Percentiles rank a stretch among this genome's conserved stretches.
Evolutionary conservation across 2,888 invertebrate species (phyloP).

Genomic region (Ecdyonurus torrentis): DNA sequence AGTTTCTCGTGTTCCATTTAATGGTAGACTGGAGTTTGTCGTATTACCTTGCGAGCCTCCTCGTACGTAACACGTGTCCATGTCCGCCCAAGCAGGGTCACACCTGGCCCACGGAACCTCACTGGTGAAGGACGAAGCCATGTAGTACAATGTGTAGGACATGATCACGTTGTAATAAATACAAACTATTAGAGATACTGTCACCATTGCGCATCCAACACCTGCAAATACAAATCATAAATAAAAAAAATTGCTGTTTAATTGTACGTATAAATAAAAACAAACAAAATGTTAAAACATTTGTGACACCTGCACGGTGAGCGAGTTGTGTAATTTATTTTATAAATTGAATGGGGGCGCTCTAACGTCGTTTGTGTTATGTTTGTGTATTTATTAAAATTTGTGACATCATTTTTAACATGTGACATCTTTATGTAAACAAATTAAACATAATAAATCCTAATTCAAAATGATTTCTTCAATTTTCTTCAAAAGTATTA

Average conservation of each 20-base stretch:
- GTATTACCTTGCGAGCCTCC: slow-evolving; percentile 13
- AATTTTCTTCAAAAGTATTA: too few species aligned
- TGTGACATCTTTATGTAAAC: too few species aligned
- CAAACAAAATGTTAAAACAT: neutral
- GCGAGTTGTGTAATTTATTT: too few species aligned
- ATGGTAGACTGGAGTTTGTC: slow-evolving; percentile 7
- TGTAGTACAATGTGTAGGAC: slow-evolving; percentile 59
- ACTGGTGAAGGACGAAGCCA: slow-evolving; percentile 46
- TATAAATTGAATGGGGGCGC: too few species aligned
- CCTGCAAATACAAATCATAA: slow-evolving; percentile 15
- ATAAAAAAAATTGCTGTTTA: too few species aligned
- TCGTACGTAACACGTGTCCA: slow-evolving; percentile 21
- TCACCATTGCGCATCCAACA: slow-evolving; percentile 38
- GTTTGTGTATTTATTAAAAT: too few species aligned
- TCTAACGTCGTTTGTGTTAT: too few species aligned
- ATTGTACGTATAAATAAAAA: neutral
- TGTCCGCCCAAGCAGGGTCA: slow-evolving; percentile 24
- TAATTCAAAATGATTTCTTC: too few species aligned
- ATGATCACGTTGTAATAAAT: slow-evolving; percentile 70
- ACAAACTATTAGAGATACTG: slow-evolving; percentile 47
- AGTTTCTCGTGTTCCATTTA: slow-evolving; percentile 18
- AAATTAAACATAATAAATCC: too few species aligned
- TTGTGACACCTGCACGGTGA: too few species aligned
- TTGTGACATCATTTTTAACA: too few species aligned
- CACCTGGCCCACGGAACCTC: slow-evolving; percentile 53